phyloP scores from a whole-genome alignment of 2,113 vertebrate genomes.

The Toxotes jaculatrix region DNA sequence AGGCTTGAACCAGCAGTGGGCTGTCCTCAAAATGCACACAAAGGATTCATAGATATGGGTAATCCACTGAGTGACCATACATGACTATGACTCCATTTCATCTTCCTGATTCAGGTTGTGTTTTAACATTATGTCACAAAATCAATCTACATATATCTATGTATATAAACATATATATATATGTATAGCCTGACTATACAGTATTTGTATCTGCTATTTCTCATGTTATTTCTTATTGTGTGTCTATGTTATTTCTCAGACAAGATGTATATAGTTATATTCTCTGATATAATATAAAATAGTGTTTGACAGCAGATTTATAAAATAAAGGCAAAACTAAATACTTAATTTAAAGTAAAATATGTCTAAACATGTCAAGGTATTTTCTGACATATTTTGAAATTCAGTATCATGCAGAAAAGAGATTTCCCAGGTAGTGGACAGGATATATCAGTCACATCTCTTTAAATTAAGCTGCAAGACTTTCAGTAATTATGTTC shows the following conservation, averaged over 20 bases:
- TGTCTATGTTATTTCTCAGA: slow-evolving; percentile 29
- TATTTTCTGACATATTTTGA: slow-evolving; percentile 50
- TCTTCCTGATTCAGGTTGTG: slow-evolving; percentile 52
- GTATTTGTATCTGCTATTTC: slow-evolving; percentile 42
- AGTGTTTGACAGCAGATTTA: slow-evolving; percentile 45
- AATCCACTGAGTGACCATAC: slow-evolving; percentile 33
- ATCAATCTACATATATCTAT: neutral
- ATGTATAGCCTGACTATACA: slow-evolving; percentile 27
- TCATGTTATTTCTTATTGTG: slow-evolving; percentile 33
- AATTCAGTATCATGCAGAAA: slow-evolving; percentile 65
- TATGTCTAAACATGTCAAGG: slow-evolving; percentile 34
- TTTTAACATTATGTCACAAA: slow-evolving; percentile 49
- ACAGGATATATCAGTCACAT: slow-evolving; percentile 32
- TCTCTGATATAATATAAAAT: slow-evolving; percentile 38
- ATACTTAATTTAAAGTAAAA: slow-evolving; percentile 65
- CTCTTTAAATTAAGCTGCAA: slow-evolving; percentile 34
- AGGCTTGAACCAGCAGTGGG: slow-evolving; percentile 69
- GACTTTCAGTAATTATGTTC: slow-evolving; percentile 26
- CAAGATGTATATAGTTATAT: neutral
- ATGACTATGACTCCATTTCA: slow-evolving; percentile 26
- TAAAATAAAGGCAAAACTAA: slow-evolving; percentile 56
- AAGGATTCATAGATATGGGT: slow-evolving; percentile 57
- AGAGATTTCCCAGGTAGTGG: slow-evolving; percentile 26
- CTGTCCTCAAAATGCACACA: slow-evolving; percentile 74
- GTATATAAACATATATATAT: neutral